These are phyloP conservation scores for Phenganax subtilis DNA, from an alignment of 92 coral and sea anemone genomes.

Conservation along the genomic window DNA sequence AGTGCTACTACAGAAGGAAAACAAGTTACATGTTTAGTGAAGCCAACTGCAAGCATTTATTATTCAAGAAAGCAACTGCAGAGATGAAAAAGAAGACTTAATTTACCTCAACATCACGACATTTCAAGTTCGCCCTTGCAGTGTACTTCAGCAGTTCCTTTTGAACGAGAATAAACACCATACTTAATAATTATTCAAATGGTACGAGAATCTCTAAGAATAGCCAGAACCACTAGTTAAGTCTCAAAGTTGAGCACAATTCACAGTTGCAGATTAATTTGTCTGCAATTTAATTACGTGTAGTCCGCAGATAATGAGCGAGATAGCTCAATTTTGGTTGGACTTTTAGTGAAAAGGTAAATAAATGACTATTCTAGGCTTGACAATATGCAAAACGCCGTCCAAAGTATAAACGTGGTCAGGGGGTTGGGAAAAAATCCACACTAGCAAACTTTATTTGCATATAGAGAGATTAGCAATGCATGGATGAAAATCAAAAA, in stretches of 20 bases:
- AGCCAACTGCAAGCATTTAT: not conserved
- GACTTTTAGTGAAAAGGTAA: too few species aligned
- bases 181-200: not conserved
- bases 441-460: not conserved
- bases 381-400: not conserved
- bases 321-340: too few species aligned
- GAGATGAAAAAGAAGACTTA: not conserved
- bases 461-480: not conserved
- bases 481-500: not conserved
- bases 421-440: not conserved
- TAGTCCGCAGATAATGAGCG: not conserved
- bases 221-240: not conserved
- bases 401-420: not conserved
- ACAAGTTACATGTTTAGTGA: not conserved
- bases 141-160: conserved; percentile 90
- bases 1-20: too few species aligned
- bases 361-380: too few species aligned
- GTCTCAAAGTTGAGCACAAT: not conserved
- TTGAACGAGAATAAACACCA: conserved; percentile 44
- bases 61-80: not conserved
- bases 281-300: not conserved
- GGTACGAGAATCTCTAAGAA: not conserved
- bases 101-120: conserved; percentile 59
- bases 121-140: conserved; percentile 72
- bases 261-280: not conserved